Evolutionary conservation across 1,140 invertebrate species (phyloP).

Genomic region (Parapsyche elsis): DNA sequence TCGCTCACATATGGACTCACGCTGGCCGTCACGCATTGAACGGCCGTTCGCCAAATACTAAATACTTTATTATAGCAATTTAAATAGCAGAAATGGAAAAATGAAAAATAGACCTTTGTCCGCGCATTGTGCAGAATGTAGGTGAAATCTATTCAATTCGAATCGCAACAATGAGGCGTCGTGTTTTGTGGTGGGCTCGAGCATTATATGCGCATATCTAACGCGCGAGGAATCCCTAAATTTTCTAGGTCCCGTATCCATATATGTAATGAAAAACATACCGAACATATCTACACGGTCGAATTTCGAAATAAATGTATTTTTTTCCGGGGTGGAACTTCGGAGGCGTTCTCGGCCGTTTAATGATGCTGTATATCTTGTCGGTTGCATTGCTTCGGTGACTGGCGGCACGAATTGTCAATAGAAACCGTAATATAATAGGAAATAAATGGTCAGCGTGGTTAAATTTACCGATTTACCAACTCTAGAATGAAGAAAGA

Average conservation of each 20-base stretch:
- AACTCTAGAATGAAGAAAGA: no score
- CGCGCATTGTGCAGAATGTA: constrained; percentile 50
- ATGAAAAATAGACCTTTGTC: constrained; percentile 37
- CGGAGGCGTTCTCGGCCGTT: constrained; percentile 36
- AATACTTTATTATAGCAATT: constrained; percentile 56
- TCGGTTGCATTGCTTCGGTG: constrained; percentile 39
- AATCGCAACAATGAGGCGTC: constrained; percentile 43
- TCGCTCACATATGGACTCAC: constrained; percentile 1
- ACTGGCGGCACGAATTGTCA: constrained; percentile 52
- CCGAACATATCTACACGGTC: background rate
- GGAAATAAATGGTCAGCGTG: constrained; percentile 40
- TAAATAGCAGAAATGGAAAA: constrained; percentile 54
- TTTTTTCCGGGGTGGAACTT: constrained; percentile 24
- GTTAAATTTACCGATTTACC: background rate
- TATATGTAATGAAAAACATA: constrained; percentile 30
- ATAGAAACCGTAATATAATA: constrained; percentile 48
- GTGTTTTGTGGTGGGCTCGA: constrained; percentile 54
- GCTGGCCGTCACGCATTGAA: constrained; percentile 1
- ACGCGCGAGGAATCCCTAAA: constrained; percentile 35
- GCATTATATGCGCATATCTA: constrained; percentile 35
- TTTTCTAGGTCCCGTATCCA: background rate
- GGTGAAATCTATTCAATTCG: constrained; percentile 52
- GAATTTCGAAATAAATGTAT: background rate
- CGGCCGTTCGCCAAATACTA: constrained; percentile 42
- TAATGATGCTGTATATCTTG: constrained; percentile 48